A percentile compares a stretch with the other conserved stretches of the same genome.
These are phyloP conservation scores for Lasioglossum baleicum DNA, from an alignment of 1,140 invertebrate genomes.

Conservation along the genomic window DNA sequence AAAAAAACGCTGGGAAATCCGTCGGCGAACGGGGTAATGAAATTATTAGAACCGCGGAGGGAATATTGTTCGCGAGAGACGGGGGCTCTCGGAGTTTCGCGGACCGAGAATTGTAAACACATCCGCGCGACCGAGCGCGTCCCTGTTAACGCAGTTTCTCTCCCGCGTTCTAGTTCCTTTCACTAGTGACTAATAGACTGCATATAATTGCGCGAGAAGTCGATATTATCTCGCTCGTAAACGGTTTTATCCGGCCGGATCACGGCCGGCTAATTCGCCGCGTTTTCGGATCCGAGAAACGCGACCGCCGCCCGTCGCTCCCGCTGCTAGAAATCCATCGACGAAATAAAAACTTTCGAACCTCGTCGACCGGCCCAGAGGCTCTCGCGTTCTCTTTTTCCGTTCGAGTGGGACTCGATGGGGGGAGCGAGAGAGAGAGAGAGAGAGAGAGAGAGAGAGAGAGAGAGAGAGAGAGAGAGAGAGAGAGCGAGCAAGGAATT, in stretches of 20 bases:
- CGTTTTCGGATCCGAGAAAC: not conserved
- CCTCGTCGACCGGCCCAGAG: too few species aligned
- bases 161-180: slow-evolving; percentile 3
- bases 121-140: too few species aligned
- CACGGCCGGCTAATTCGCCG: not conserved
- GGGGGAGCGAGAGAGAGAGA: too few species aligned
- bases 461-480: not conserved
- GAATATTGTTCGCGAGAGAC: not conserved
- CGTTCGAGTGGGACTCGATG: too few species aligned
- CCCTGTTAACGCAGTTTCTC: not conserved
- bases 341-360: not conserved
- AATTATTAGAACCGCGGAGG: not conserved
- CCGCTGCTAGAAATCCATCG: not conserved
- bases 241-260: not conserved
- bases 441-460: not conserved
- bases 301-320: not conserved
- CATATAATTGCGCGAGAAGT: slow-evolving; percentile 6
- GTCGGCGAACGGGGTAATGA: not conserved
- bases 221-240: slow-evolving; percentile 6
- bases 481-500: not conserved
- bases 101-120: not conserved
- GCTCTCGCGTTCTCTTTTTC: too few species aligned
- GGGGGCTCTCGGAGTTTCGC: not conserved
- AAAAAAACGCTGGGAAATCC: too few species aligned
- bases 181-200: not conserved